Evolutionary conservation across 2,797 vertebrate species (phyloP).

Genomic region (Pempheris klunzingeri): DNA sequence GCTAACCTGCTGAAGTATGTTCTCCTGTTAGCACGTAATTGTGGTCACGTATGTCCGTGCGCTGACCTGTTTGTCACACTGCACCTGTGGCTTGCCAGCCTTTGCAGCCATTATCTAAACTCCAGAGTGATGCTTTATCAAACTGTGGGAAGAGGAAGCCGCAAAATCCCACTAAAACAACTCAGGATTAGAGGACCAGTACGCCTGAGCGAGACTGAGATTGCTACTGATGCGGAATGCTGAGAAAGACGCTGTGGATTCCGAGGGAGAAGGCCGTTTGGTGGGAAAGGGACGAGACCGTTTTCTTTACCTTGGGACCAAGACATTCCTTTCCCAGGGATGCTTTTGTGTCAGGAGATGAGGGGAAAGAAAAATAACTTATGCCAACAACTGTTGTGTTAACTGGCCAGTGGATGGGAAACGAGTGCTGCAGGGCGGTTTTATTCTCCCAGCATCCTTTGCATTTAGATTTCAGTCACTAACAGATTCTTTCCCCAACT

Average conservation of each 20-base stretch:
- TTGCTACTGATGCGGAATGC: conserved; percentile 90
- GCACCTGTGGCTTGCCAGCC: conserved; percentile 84
- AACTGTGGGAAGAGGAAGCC: conserved; percentile 92
- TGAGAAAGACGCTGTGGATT: conserved; percentile 88
- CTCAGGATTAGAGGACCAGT: conserved; percentile 86
- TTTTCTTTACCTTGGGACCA: conserved; percentile 90
- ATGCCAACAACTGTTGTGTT: conserved; percentile 81
- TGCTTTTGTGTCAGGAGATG: conserved; percentile 86
- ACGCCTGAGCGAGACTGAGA: conserved; percentile 86
- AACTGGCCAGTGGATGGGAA: conserved; percentile 79
- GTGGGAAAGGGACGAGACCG: conserved; percentile 86
- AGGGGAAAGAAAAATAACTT: conserved; percentile 86
- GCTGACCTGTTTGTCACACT: conserved; percentile 80
- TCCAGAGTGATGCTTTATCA: conserved; percentile 84
- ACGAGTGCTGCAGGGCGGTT: conserved; percentile 69
- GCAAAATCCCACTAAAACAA: conserved; percentile 90
- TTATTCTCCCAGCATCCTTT: conserved; percentile 70
- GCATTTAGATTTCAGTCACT: conserved; percentile 38
- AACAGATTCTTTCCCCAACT: neutral
- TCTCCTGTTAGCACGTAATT: conserved; percentile 41
- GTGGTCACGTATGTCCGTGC: conserved; percentile 60
- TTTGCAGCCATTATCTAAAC: conserved; percentile 84
- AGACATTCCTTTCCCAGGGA: conserved; percentile 92
- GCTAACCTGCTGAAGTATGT: conserved; percentile 37
- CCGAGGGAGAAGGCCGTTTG: conserved; percentile 82